Base-by-base conservation (phyloP, 64 coral and sea anemone genomes). In the Platygyra sinensis region DNA sequence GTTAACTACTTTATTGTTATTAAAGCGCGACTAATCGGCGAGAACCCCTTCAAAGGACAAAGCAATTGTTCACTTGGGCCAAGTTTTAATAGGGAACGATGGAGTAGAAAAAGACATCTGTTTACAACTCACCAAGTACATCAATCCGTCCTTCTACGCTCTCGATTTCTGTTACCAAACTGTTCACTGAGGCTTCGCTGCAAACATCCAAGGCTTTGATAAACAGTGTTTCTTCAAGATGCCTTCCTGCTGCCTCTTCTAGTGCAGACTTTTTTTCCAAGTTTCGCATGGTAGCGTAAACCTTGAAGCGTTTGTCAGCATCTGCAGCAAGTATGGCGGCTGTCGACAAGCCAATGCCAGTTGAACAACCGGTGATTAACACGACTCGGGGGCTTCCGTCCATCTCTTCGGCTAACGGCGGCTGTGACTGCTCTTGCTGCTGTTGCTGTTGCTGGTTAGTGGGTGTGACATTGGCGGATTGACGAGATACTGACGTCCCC, bases 261-360 rank as follows among this genome's bases (percentile, higher is more conserved):
- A 96, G 78, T 0, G 19, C 69, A 24, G 30, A 52, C 72, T 85
- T 86, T 79, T 96, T 96, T 24, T 88, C 86, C 18, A 96, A 61
- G 55, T 92, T 96, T 85, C 90, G 30, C 90, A 96, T 92, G 11
- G 89, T 92, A 6, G 94, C 94, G 73, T 96, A 96, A 27, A 96
- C 94, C 82, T 89, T 91, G 59, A 85, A 96, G 39, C 87, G 78
- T 61, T 93, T 93, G 24, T 87, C 80, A 24, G 33, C 33, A 74
- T 94, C 78, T 72, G 82, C 82, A 25, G 92, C 86, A 32, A 94
- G 92, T 83, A 94, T 36, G 16, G 72, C 42, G 5, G 92, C 92
- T 52, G 86, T 89, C 30, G 75, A n/a, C 18, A 94, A 51, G 10
- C 92, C 92, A 12, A 94, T 94, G 32, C 92, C 92, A 10, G 78